These are phyloP conservation scores for Patiria miniata DNA, from an alignment of 35 echinoderm and acorn worm genomes.

Conservation along the genomic window DNA sequence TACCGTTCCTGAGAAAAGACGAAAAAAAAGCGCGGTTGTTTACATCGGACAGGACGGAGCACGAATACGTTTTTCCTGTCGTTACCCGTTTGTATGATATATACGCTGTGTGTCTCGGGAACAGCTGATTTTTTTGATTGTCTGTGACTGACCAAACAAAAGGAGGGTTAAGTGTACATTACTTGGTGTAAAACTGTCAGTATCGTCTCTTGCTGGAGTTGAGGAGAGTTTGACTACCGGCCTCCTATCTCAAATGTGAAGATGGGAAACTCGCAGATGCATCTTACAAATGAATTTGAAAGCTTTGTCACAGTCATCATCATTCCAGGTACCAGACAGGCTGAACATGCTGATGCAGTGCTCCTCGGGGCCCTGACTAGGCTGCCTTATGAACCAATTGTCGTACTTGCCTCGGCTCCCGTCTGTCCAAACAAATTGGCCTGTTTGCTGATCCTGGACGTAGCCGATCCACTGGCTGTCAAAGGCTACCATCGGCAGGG, in stretches of 20 bases:
- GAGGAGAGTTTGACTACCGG: neutral
- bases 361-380: neutral
- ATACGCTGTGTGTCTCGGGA: too few species aligned
- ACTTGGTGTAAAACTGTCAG: too few species aligned
- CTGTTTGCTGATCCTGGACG: neutral
- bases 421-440: neutral
- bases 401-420: neutral
- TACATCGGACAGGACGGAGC: too few species aligned
- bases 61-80: too few species aligned
- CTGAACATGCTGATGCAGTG: neutral
- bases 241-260: neutral
- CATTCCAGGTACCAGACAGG: slow-evolving; percentile 1
- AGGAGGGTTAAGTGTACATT: too few species aligned
- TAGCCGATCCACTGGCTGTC: neutral
- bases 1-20: too few species aligned
- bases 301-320: neutral
- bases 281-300: slow-evolving; percentile 1
- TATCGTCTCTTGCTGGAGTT: neutral
- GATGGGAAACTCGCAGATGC: neutral
- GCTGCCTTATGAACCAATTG: neutral
- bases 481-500: neutral
- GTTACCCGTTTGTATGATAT: too few species aligned
- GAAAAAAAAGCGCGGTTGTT: too few species aligned
- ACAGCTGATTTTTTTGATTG: too few species aligned
- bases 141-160: too few species aligned